Base-by-base conservation (phyloP, 2,888 invertebrate species). In the Drosophila flavopinicola region DNA sequence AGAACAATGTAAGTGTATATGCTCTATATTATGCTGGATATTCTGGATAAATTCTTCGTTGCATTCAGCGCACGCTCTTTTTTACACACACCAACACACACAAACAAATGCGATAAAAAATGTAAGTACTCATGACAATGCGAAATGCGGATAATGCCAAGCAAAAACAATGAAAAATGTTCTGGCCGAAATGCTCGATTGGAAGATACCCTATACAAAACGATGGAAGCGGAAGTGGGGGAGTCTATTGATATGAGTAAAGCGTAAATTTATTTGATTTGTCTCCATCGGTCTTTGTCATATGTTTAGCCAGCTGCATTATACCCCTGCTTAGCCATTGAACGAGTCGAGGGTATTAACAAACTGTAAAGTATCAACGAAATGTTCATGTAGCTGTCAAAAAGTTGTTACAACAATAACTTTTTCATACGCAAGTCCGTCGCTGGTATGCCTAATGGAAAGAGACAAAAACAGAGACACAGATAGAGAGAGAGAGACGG, bases 101-200 rank as follows among this genome's bases (percentile, higher is more conserved):
- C 24, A 27, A 47, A 15, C 39, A 39, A 42, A 51, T 23, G 20
- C 38, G 9, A 59, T 53, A 54, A 39, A 41, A 42, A 44, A 42
- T 30, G 45, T 67, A 72, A 75, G 60, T 58, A 59, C 61, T 59
- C 69, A 64, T 76, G 66, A 75, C 68, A 75, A 78, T 68, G 58
- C 56, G 56, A 75, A 77, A 78, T 71, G 71, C 72, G 67, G 85
- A 84, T 84, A 79, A 79, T 72, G 57, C 57, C 53, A 52, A 53
- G 51, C 29, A 64, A 51, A 13, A 57, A 56, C 29, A 64, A 25
- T 24, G 35, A 11, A 35, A 58, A n/a, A n/a, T n/a, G n/a, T n/a
- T n/a, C n/a, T n/a, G n/a, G n/a, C n/a, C n/a, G n/a, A 38, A 13
- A 4, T n/a, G 11, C 23, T 17, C 32, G 35, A 37, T 39, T 51